Evolutionary conservation across 1,140 invertebrate species (phyloP).

Genomic region (Hestina assimilis): DNA sequence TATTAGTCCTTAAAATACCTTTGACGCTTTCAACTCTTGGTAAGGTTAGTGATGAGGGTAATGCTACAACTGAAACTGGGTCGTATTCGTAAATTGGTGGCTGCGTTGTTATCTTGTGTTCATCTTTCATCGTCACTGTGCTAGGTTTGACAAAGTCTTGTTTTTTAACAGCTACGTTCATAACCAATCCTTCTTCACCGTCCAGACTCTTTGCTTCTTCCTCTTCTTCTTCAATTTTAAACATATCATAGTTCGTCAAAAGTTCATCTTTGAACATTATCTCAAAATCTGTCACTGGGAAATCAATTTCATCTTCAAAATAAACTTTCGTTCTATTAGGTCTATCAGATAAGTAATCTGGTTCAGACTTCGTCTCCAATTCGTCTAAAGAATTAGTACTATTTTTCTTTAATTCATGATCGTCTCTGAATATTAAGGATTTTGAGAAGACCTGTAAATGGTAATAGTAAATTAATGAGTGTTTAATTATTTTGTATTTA

Average conservation of each 20-base stretch:
- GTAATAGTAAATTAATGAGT: not conserved
- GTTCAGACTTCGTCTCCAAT: conserved; percentile 68
- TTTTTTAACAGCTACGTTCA: conserved; percentile 62
- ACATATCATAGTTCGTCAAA: conserved; percentile 58
- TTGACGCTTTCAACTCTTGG: conserved; percentile 71
- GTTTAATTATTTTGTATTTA: too few species aligned
- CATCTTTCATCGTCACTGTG: conserved; percentile 64
- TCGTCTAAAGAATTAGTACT: conserved; percentile 57
- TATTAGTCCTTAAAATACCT: conserved; percentile 65
- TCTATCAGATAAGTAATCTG: conserved; percentile 59
- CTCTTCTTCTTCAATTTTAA: conserved; percentile 76
- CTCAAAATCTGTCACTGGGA: conserved; percentile 75
- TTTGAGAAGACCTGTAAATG: conserved; percentile 72
- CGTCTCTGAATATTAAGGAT: conserved; percentile 75
- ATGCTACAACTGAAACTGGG: conserved; percentile 45
- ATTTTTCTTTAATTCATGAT: conserved; percentile 64
- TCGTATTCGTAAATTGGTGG: conserved; percentile 64
- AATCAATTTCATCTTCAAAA: conserved; percentile 70
- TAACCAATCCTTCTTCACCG: conserved; percentile 65
- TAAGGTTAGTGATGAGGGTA: conserved; percentile 55
- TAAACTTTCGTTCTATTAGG: conserved; percentile 71
- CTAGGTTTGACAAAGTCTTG: conserved; percentile 69
- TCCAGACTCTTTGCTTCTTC: conserved; percentile 61
- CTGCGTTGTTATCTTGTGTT: conserved; percentile 60
- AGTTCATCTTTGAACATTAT: conserved; percentile 79